phyloP scores from a whole-genome alignment of 2,113 vertebrate genomes.

The Campylomormyrus tamandua region DNA sequence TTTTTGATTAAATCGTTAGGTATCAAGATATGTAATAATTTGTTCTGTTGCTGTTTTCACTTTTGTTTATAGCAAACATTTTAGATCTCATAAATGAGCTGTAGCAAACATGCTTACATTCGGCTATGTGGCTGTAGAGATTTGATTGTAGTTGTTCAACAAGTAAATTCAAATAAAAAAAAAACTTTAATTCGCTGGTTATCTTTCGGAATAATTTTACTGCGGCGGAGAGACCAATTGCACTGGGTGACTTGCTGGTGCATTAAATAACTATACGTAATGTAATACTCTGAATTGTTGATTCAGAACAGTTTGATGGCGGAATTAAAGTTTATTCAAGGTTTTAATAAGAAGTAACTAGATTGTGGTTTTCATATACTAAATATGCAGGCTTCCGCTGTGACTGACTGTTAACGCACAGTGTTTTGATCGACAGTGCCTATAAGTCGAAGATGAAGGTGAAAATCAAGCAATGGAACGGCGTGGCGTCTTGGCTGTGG shows the following conservation, averaged over 20 bases:
- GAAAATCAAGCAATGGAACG: slow-evolving; percentile 84
- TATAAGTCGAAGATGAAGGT: slow-evolving; percentile 66
- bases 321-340: neutral
- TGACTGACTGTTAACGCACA: neutral
- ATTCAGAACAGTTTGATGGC: neutral
- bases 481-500: slow-evolving; percentile 91
- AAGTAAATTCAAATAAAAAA: neutral
- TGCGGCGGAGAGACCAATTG: neutral
- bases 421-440: neutral
- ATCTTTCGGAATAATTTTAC: neutral
- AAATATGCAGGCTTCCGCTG: neutral
- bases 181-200: neutral
- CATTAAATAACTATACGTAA: neutral
- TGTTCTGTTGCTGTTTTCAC: neutral
- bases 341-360: neutral
- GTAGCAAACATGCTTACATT: neutral
- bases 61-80: neutral
- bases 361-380: neutral
- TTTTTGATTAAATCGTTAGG: neutral
- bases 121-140: neutral
- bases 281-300: neutral
- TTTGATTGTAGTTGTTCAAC: neutral
- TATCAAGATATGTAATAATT: neutral
- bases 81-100: neutral
- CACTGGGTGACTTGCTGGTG: neutral